phyloP scores from a whole-genome alignment of 2,888 invertebrate genomes.

The Lycaena phlaeas region DNA sequence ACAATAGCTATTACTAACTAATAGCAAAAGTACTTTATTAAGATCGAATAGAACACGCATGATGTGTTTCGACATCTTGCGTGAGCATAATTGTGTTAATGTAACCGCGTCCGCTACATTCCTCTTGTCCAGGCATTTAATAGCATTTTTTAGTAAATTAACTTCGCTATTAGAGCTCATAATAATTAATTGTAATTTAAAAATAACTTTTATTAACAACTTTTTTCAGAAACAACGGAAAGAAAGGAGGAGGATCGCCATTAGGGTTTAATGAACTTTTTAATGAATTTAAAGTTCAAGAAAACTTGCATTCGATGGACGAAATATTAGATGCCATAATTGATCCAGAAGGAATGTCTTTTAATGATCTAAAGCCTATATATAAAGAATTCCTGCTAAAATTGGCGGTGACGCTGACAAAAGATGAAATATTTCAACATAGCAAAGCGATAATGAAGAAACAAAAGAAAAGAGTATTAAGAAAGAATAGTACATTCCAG shows the following conservation, averaged over 20 bases:
- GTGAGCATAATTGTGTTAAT: constrained; percentile 51
- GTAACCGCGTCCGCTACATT: constrained; percentile 57
- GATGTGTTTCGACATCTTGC: constrained; percentile 52
- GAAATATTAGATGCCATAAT: constrained; percentile 91
- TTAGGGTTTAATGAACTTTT: constrained; percentile 90
- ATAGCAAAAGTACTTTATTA: constrained; percentile 37
- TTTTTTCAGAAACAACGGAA: constrained; percentile 73
- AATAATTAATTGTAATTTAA: background rate
- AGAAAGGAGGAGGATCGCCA: constrained; percentile 82
- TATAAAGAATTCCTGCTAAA: constrained; percentile 92
- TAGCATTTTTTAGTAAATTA: constrained; percentile 5
- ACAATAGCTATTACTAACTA: background rate
- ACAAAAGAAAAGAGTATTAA: constrained; percentile 80
- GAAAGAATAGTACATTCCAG: constrained; percentile 69
- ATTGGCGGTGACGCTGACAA: constrained; percentile 89
- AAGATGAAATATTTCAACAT: constrained; percentile 91
- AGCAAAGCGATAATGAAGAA: constrained; percentile 92
- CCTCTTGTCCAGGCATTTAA: constrained; percentile 31
- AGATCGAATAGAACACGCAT: constrained; percentile 42
- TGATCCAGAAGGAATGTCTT: constrained; percentile 93
- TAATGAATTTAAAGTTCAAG: constrained; percentile 89
- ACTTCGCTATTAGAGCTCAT: background rate
- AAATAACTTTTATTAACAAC: constrained; percentile 2
- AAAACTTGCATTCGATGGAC: constrained; percentile 89
- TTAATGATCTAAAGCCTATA: constrained; percentile 92